phyloP scores from a whole-genome alignment of 2,797 vertebrate genomes.

The Lutjanus campechanus region DNA sequence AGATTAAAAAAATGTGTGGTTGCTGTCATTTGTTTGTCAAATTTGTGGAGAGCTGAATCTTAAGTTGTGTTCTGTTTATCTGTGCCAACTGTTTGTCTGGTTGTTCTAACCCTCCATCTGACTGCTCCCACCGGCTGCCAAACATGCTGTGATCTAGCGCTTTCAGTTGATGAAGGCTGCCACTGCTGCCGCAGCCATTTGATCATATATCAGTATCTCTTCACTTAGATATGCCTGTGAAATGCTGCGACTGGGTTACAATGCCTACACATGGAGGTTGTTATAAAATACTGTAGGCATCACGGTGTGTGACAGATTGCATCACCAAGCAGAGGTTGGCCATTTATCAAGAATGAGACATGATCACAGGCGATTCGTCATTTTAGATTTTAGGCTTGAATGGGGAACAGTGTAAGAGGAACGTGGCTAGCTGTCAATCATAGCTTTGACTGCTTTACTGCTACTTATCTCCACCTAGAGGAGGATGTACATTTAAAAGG shows the following conservation, averaged over 20 bases:
- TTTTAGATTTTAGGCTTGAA: conserved; percentile 48
- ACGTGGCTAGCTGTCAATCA: conserved; percentile 36
- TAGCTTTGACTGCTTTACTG: conserved; percentile 17
- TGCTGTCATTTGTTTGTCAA: conserved; percentile 70
- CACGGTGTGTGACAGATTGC: conserved; percentile 50
- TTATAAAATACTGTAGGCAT: conserved; percentile 47
- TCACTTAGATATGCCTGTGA: conserved; percentile 62
- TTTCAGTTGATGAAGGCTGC: conserved; percentile 75
- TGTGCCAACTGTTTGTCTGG: conserved; percentile 79
- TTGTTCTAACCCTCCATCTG: conserved; percentile 81
- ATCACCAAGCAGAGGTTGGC: conserved; percentile 42
- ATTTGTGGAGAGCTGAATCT: conserved; percentile 68
- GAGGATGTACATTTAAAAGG: conserved; percentile 30
- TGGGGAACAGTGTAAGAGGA: conserved; percentile 1
- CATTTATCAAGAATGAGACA: conserved; percentile 56
- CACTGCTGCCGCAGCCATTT: conserved; percentile 72
- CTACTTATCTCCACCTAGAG: conserved; percentile 13
- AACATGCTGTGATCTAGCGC: conserved; percentile 77
- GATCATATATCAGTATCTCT: conserved; percentile 76
- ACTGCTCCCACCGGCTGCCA: conserved; percentile 80
- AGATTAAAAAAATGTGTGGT: conserved; percentile 53
- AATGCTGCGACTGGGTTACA: conserved; percentile 55
- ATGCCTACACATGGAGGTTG: conserved; percentile 41
- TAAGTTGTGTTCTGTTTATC: conserved; percentile 71
- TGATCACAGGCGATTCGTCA: conserved; percentile 51